Percentiles rank a stretch among this genome's conserved stretches.
Conservation (phyloP, 53 echinoderm and acorn worm genomes). For the Actinopyga echinites region DNA sequence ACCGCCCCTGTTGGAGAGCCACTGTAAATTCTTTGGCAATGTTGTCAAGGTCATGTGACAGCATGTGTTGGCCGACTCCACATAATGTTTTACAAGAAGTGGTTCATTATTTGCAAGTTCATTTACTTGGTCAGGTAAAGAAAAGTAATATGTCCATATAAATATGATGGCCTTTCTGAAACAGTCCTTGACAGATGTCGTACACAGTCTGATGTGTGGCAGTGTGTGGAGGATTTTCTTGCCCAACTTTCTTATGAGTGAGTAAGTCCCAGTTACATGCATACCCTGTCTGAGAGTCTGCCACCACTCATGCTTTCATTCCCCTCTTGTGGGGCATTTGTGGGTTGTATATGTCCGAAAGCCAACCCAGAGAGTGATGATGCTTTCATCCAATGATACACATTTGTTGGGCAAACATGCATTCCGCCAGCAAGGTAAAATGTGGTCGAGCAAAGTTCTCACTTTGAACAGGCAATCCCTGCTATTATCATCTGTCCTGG, state of each 20-base stretch:
- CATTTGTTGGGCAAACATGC: neutral
- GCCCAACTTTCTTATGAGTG: neutral
- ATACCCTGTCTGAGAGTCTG: neutral
- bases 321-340: neutral
- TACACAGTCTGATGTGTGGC: neutral
- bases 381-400: neutral
- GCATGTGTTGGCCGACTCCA: too few species aligned
- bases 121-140: neutral
- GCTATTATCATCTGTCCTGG: neutral
- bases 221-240: neutral
- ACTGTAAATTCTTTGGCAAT: too few species aligned
- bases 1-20: too few species aligned
- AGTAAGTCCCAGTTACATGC: neutral
- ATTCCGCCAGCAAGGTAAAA: neutral
- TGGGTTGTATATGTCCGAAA: neutral
- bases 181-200: too few species aligned
- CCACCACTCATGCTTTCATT: neutral
- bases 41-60: too few species aligned
- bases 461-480: slow-evolving; percentile 8
- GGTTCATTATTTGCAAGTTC: neutral
- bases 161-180: too few species aligned
- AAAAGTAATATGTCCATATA: too few species aligned
- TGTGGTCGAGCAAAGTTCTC: neutral
- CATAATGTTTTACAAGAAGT: too few species aligned
- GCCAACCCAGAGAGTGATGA: neutral